Percentiles rank a stretch among this genome's conserved stretches.
phyloP scores from a whole-genome alignment of 2,113 vertebrate species.

The Hippocampus mohnikei region DNA sequence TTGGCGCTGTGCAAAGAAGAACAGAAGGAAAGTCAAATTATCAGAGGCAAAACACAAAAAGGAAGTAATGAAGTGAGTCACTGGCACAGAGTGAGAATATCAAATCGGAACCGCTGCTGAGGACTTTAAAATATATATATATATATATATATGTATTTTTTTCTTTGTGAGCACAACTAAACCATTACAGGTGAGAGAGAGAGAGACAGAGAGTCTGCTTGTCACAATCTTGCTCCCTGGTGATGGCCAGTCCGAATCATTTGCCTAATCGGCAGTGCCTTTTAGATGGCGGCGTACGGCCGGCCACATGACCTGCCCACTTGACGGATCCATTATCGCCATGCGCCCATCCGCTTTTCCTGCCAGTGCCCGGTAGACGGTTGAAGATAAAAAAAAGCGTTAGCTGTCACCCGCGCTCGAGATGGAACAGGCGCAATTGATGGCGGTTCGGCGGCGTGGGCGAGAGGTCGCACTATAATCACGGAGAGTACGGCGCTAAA shows the following conservation, averaged over 20 bases:
- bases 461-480: conserved; percentile 54
- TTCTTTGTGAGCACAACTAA: not conserved
- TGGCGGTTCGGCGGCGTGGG: conserved; percentile 40
- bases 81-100: conserved; percentile 20
- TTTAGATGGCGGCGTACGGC: conserved; percentile 8
- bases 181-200: conserved; percentile 2
- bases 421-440: conserved; percentile 48
- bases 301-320: conserved; percentile 29
- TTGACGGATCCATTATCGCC: conserved; percentile 51
- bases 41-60: conserved; percentile 11
- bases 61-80: conserved; percentile 40
- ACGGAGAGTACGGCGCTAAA: conserved; percentile 42
- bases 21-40: conserved; percentile 11
- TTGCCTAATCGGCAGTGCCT: conserved; percentile 15
- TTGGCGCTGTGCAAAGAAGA: conserved; percentile 37
- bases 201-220: not conserved
- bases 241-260: conserved; percentile 14
- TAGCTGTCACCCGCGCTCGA: conserved; percentile 30
- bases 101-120: conserved; percentile 18
- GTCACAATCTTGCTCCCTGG: conserved; percentile 3
- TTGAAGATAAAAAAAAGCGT: conserved; percentile 39
- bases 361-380: conserved; percentile 32
- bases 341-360: conserved; percentile 38
- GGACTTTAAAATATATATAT: not conserved
- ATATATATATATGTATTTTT: not conserved